Conservation (phyloP, 1,140 invertebrate genomes). For the Harpegnathos saltator region DNA sequence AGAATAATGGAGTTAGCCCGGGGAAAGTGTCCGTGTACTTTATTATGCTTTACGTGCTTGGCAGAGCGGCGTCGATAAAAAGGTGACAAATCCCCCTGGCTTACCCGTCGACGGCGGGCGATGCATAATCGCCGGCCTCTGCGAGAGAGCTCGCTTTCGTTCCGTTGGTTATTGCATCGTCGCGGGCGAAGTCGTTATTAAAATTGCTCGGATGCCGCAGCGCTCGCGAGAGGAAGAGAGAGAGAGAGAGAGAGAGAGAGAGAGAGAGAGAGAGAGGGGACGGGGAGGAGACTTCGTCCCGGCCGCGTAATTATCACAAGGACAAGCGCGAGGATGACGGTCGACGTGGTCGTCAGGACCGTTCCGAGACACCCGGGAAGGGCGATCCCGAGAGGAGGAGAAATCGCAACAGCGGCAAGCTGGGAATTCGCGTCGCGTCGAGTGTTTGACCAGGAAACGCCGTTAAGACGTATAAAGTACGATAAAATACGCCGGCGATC, state of each 20-base stretch:
- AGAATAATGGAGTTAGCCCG: slow-evolving; percentile 48
- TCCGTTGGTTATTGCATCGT: background rate
- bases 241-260: too few species aligned
- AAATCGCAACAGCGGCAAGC: too few species aligned
- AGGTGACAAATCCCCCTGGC: slow-evolving; percentile 49
- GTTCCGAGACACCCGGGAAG: too few species aligned
- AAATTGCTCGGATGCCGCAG: background rate
- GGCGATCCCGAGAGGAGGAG: too few species aligned
- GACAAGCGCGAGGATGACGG: background rate
- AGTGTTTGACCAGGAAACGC: background rate
- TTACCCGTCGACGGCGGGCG: slow-evolving; percentile 38
- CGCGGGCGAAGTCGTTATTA: slow-evolving; percentile 23
- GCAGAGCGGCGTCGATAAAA: slow-evolving; percentile 50
- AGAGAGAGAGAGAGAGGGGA: too few species aligned
- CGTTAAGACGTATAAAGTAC: slow-evolving; percentile 67
- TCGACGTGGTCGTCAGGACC: too few species aligned
- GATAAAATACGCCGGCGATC: slow-evolving; percentile 66
- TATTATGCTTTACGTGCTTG: slow-evolving; percentile 46
- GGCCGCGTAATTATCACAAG: slow-evolving; percentile 8
- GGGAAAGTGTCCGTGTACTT: slow-evolving; percentile 43
- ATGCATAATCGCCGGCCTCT: slow-evolving; percentile 16
- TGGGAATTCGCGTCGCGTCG: too few species aligned
- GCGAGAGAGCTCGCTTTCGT: slow-evolving; percentile 20
- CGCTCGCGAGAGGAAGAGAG: too few species aligned
- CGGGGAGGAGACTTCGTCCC: too few species aligned